These are phyloP conservation scores for Amphibalanus amphitrite DNA, from an alignment of 1,140 invertebrate genomes.

Conservation along the genomic window DNA sequence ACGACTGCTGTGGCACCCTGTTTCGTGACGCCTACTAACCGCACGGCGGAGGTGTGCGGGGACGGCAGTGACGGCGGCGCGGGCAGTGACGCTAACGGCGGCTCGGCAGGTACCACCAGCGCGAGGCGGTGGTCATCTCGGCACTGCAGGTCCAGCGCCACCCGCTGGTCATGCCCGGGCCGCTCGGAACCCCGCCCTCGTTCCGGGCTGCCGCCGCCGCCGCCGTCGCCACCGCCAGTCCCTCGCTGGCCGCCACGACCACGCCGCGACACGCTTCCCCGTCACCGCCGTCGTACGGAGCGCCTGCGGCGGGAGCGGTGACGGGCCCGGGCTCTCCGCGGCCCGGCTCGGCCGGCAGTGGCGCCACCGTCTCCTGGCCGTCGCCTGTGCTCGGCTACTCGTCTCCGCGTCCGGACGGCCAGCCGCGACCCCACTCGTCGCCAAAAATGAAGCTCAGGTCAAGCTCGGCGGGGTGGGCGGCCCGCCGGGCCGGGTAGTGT, in stretches of 20 bases:
- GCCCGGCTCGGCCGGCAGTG: slow-evolving; percentile 7
- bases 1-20: too few species aligned
- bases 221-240: slow-evolving; percentile 1
- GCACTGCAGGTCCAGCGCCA: slow-evolving; percentile 82
- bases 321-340: slow-evolving; percentile 11
- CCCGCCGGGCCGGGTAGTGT: too few species aligned
- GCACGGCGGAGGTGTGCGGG: too few species aligned
- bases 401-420: not conserved
- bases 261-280: not conserved
- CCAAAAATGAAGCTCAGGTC: slow-evolving; percentile 83
- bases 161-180: slow-evolving; percentile 68
- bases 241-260: slow-evolving; percentile 24
- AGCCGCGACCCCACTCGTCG: slow-evolving; percentile 45
- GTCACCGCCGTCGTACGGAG: not conserved
- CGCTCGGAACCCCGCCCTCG: slow-evolving; percentile 44
- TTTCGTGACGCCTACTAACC: too few species aligned
- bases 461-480: too few species aligned
- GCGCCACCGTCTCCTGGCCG: slow-evolving; percentile 12
- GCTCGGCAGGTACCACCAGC: slow-evolving; percentile 58
- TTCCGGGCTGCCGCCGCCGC: too few species aligned
- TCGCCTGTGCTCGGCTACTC: slow-evolving; percentile 9
- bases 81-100: too few species aligned
- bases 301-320: not conserved
- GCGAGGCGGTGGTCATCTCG: slow-evolving; percentile 79
- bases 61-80: slow-evolving; percentile 3